Evolutionary conservation across 2,888 invertebrate species (phyloP), one percentile per base, ranked within the genome.

Genomic region (Drosophila tanythrix): DNA sequence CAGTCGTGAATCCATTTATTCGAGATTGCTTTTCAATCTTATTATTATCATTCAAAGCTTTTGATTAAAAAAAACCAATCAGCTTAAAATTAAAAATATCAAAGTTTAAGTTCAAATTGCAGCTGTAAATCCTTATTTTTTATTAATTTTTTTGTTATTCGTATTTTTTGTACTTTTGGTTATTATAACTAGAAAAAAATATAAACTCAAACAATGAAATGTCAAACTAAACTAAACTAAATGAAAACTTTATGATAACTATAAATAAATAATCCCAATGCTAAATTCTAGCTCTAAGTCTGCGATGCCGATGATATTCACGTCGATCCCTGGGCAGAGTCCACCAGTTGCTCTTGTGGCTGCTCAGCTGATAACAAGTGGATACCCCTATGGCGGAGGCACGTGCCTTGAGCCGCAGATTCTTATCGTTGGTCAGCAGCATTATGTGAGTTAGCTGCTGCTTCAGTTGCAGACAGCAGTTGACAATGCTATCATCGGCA

Each of bases 401-500:
- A n/a, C 93, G 81, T 0, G 94, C 94, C 84, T 94, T 94, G 70
- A 94, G 94, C 35, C 93, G 92, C 52, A 94, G 83, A 89, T 94
- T 94, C 0, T 93, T 88, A 76, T 94, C 94, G 69, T 94, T 94
- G 27, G 94, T 93, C 1, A 94, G 81, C 15, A 94, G 82, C 55
- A 94, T 89, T 70, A 94, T 84, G 76, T 91, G 89, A 25, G 91
- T 82, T 38, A 92, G 91, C 55, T 93, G 86, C 3, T 33, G 6
- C 52, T 90, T 83, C 3, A 93, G 91, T 89, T 94, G 94, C 31
- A 94, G 70, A 71, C 94, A 94, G 72, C 94, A 94, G 66, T 94
- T 93, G 11, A 94, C 79, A 46, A 94, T 94, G 78, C 93, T 93
- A 82, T 94, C 94, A 74, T 94, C 94, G 0, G 93, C 91, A 62